These are phyloP conservation scores for Ellobius talpinus DNA, from an alignment of 2,113 vertebrate species.

Conservation along the genomic window DNA sequence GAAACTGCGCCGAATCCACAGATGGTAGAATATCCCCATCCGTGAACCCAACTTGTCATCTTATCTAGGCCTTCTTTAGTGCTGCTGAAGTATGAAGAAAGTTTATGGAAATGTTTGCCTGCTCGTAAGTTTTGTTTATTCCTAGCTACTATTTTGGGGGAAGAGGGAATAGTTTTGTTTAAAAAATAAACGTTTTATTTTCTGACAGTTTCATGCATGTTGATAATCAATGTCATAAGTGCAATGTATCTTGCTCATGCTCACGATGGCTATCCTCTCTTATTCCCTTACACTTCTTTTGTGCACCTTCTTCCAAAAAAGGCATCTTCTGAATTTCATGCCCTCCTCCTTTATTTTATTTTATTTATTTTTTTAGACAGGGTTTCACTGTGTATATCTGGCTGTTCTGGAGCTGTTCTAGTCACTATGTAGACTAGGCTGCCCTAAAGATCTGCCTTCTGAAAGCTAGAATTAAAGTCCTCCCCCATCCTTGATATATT, in stretches of 20 bases:
- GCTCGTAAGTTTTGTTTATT: slow-evolving; percentile 39
- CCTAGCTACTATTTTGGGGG: neutral
- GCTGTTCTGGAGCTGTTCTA: neutral
- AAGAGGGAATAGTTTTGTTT: neutral
- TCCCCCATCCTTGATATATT: neutral
- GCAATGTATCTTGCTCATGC: neutral
- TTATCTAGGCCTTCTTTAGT: slow-evolving; percentile 48
- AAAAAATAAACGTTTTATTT: neutral
- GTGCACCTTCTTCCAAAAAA: neutral
- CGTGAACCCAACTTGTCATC: neutral
- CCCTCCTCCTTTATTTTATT: neutral
- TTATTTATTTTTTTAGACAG: neutral
- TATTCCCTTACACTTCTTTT: neutral
- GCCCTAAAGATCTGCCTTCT: neutral
- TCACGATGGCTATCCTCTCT: rapidly evolving
- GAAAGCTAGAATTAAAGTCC: neutral
- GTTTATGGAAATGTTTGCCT: neutral
- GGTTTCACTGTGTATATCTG: neutral
- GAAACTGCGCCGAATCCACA: slow-evolving; percentile 34
- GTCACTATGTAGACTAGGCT: neutral
- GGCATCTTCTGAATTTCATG: neutral
- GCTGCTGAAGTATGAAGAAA: slow-evolving; percentile 28
- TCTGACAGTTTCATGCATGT: neutral
- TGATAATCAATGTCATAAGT: neutral
- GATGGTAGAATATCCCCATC: neutral